These are phyloP conservation scores for Thunnus thynnus DNA, from an alignment of 2,113 vertebrate genomes.

Conservation along the genomic window DNA sequence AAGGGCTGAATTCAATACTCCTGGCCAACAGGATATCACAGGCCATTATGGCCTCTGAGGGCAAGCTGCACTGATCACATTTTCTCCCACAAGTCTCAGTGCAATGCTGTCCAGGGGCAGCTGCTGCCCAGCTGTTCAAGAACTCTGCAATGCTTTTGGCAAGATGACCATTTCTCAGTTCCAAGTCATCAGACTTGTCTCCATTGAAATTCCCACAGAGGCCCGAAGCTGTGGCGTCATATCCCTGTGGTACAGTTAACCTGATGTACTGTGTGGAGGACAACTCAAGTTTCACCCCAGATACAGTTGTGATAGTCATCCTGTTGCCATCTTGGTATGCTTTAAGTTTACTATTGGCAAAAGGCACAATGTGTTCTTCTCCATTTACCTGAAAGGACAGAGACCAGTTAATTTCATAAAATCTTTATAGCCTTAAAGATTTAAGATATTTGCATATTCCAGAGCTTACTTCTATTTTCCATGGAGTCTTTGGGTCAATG, in stretches of 20 bases:
- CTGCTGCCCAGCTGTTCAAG: slow-evolving; percentile 54
- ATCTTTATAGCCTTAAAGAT: background rate
- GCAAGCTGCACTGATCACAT: slow-evolving; percentile 28
- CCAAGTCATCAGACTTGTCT: slow-evolving; percentile 68
- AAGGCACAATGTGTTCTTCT: slow-evolving; percentile 50
- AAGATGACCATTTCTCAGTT: background rate
- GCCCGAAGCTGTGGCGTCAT: slow-evolving; percentile 61
- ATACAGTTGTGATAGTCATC: slow-evolving; percentile 25
- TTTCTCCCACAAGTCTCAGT: slow-evolving; percentile 18
- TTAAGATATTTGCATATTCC: background rate
- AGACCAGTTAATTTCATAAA: background rate
- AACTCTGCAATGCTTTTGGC: slow-evolving; percentile 35
- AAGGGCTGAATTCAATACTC: slow-evolving; percentile 24
- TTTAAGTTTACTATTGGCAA: slow-evolving; percentile 39
- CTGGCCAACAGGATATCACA: slow-evolving; percentile 49
- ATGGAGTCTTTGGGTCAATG: slow-evolving; percentile 22
- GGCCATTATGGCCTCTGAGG: background rate
- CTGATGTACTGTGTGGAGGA: slow-evolving; percentile 49
- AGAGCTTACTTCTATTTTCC: slow-evolving; percentile 45
- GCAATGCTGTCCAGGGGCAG: slow-evolving; percentile 22
- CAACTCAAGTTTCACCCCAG: slow-evolving; percentile 38
- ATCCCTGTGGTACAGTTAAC: slow-evolving; percentile 31
- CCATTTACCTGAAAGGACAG: slow-evolving; percentile 45
- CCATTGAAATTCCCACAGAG: slow-evolving; percentile 82
- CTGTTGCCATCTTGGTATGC: slow-evolving; percentile 51